A percentile compares a stretch with the other conserved stretches of the same genome.
These are phyloP conservation scores for Acanthoscelides obtectus DNA, from an alignment of 2,888 invertebrate species.

Conservation along the genomic window DNA sequence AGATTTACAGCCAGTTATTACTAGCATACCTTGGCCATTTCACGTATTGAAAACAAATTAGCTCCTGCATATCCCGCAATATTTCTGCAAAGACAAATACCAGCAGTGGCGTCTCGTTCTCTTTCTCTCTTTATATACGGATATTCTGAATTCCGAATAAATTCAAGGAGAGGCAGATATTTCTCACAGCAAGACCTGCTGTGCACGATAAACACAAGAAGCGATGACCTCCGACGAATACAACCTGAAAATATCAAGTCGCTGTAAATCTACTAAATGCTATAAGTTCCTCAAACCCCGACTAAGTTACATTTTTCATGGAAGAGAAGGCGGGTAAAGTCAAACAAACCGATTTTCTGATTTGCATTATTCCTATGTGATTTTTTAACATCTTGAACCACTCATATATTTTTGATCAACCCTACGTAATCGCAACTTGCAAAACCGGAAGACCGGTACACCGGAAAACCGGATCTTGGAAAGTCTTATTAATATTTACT, in stretches of 20 bases:
- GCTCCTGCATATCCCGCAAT: background rate
- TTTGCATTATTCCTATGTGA: too few species aligned
- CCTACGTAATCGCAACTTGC: too few species aligned
- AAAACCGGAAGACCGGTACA: too few species aligned
- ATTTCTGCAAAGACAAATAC: background rate
- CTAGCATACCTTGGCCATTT: background rate
- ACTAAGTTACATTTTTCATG: background rate
- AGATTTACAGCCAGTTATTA: background rate
- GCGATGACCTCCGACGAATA: background rate
- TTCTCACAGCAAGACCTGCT: background rate
- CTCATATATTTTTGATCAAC: too few species aligned
- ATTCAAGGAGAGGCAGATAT: background rate
- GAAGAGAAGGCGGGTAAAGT: too few species aligned
- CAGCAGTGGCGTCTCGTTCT: background rate
- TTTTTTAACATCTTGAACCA: too few species aligned
- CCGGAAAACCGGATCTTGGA: too few species aligned
- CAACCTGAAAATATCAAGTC: background rate
- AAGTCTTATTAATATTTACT: too few species aligned
- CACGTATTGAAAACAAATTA: background rate
- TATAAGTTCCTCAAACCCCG: background rate
- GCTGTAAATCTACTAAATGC: background rate
- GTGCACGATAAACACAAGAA: background rate
- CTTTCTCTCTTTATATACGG: background rate
- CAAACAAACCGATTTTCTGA: too few species aligned
- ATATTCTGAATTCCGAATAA: background rate